Evolutionary conservation across 2,797 vertebrate species (phyloP), one percentile per base, ranked within the genome.

Genomic region (Botia almorhae): DNA sequence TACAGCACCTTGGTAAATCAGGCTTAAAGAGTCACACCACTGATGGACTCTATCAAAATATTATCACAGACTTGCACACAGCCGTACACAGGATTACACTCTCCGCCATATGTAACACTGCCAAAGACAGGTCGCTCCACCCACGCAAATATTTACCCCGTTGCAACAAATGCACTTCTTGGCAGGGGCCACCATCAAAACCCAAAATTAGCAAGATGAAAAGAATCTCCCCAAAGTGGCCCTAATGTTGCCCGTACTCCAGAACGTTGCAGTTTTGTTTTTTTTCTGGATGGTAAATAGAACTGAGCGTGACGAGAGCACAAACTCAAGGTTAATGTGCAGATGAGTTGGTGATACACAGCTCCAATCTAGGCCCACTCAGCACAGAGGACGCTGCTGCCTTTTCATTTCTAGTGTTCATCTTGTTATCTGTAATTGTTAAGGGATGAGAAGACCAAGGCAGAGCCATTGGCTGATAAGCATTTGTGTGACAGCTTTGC

Each of bases 371-470:
- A 63, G 71, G 60, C 86, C 81, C 75, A 61, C 84, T 86, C 86
- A 83, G 36, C 21, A 83, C 83, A 84, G 71, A 80, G 73, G 87
- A 85, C 85, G 81, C 85, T 82, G 86, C 89, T 88, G 88, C 88
- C 89, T 92, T 90, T 91, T 91, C 87, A 92, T 90, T 93, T 90
- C 86, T 84, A 90, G 58, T 85, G 88, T 87, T 91, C 89, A 91
- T 91, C 90, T 91, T 90, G 87, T 92, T 92, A 93, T 92, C 91
- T 91, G 86, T 91, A 91, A 91, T 93, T 91, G 89, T 89, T 89
- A 80, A 89, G 89, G 87, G 81, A 87, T 87, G 81, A 78, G 74
- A 64, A 71, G 70, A 80, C 60, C 79, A 83, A 74, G 83, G 74
- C 70, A 11, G 77, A 81, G 85, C 79, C 79, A 65, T 81, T 77